Base-by-base conservation (phyloP, 2,797 vertebrate species). In the Hyperoplus immaculatus region DNA sequence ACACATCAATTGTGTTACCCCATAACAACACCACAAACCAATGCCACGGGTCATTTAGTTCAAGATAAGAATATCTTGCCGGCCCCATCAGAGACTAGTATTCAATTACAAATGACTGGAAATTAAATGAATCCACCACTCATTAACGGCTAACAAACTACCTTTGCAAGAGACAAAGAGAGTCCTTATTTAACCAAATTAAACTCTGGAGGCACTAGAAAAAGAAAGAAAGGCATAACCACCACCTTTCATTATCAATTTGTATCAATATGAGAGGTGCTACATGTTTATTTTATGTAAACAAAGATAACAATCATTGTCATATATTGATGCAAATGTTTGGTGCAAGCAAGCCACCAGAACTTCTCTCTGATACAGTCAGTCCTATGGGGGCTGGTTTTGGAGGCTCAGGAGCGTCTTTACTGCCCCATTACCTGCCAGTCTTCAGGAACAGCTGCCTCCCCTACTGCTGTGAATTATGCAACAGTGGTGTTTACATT, bases 391-490 rank as follows among this genome's bases (percentile, higher is more conserved):
- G 69, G 57, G 53, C 18, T 64, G 12, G n/a, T 85, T 74, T 61
- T 29, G 29, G 72, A 91, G 86, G 62, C 69, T 75, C 67, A 6
- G 60, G 60, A 75, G 82, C 72, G 56, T 73, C 75, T 89, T 54
- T 29, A 59, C 74, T 87, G 86, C 75, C 83, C 78, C 76, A 72
- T 88, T 82, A 85, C 84, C 72, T 91, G 84, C 57, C 82, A 76
- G 71, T 78, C 80, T 81, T 64, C 60, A 56, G 63, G 57, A 84
- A 65, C 88, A 88, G 86, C 91, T 85, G 85, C 67, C 78, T 77
- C 59, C 70, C 29, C 53, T 73, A 78, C 77, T 71, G 74, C 67
- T 81, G 78, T 85, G 84, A 89, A 93, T 92, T 90, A 92, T 90
- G 87, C 87, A 92, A 88, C 84, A 82, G 78, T 13, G 51, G 77